Conservation (phyloP, 2,888 invertebrate species). For the Philopedon plagiatum region DNA sequence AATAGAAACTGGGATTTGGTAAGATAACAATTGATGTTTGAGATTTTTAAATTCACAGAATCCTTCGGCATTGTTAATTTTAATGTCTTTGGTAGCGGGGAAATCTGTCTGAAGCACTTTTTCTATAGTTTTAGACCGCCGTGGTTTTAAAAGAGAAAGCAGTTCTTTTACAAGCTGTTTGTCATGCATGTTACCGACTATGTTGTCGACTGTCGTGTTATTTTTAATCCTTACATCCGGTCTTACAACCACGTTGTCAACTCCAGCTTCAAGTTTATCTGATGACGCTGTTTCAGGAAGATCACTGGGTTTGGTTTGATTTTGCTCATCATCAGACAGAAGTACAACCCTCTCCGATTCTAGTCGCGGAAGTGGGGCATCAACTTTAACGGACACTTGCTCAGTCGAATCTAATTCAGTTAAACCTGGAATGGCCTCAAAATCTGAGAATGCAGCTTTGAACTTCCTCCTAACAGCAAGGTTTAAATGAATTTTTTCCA, state of each 20-base stretch:
- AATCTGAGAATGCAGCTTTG: conserved; percentile 9
- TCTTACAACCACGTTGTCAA: conserved; percentile 8
- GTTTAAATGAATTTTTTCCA: conserved; percentile 33
- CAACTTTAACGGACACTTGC: neutral
- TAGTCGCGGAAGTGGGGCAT: neutral
- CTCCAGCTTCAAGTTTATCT: neutral
- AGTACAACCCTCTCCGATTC: conserved; percentile 30
- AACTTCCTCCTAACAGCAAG: conserved; percentile 11
- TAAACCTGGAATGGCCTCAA: conserved; percentile 19
- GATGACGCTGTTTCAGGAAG: neutral
- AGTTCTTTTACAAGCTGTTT: conserved; percentile 50
- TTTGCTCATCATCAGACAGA: conserved; percentile 47
- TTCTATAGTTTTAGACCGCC: neutral
- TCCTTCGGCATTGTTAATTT: conserved; percentile 29
- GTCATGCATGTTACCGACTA: conserved; percentile 45
- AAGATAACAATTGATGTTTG: conserved; percentile 49
- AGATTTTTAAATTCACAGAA: conserved; percentile 50
- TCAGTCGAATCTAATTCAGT: conserved; percentile 2
- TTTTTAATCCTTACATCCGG: conserved; percentile 52
- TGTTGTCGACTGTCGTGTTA: conserved; percentile 37
- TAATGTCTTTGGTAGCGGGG: conserved; percentile 46
- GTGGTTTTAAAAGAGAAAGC: conserved; percentile 11
- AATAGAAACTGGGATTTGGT: conserved; percentile 55
- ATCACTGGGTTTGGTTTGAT: neutral
- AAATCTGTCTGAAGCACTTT: conserved; percentile 46